Evolutionary conservation across 2,113 vertebrate species (phyloP).

Genomic region (Alaudala cheleensis): DNA sequence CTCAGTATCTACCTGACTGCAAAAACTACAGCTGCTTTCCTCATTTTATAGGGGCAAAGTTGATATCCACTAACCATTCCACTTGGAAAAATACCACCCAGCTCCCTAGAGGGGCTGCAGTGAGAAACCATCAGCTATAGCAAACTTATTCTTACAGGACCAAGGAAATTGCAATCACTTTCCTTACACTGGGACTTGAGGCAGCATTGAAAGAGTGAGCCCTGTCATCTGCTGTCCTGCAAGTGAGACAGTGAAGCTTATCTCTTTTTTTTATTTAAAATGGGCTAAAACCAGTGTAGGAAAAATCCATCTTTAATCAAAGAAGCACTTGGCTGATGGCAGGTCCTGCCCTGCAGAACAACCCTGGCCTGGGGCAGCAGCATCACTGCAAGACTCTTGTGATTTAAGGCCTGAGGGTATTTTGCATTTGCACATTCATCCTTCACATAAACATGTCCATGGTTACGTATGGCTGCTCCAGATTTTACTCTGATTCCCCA

Average conservation of each 20-base stretch:
- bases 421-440: not conserved
- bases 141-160: not conserved
- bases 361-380: not conserved
- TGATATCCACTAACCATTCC: not conserved
- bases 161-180: not conserved
- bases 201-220: not conserved
- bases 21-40: not conserved
- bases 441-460: not conserved
- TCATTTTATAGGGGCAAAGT: not conserved
- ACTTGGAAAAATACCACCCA: not conserved
- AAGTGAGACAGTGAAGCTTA: not conserved
- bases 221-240: not conserved
- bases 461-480: not conserved
- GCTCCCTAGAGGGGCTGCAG: not conserved
- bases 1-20: not conserved
- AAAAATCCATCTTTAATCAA: not conserved
- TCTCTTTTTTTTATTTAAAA: not conserved
- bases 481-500: not conserved
- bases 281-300: not conserved
- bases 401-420: not conserved
- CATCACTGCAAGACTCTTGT: not conserved
- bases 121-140: not conserved
- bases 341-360: not conserved
- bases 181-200: not conserved
- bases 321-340: not conserved